A percentile compares a stretch with the other conserved stretches of the same genome.
These are phyloP conservation scores for Microplitis demolitor DNA, from an alignment of 1,140 invertebrate species.

Conservation along the genomic window DNA sequence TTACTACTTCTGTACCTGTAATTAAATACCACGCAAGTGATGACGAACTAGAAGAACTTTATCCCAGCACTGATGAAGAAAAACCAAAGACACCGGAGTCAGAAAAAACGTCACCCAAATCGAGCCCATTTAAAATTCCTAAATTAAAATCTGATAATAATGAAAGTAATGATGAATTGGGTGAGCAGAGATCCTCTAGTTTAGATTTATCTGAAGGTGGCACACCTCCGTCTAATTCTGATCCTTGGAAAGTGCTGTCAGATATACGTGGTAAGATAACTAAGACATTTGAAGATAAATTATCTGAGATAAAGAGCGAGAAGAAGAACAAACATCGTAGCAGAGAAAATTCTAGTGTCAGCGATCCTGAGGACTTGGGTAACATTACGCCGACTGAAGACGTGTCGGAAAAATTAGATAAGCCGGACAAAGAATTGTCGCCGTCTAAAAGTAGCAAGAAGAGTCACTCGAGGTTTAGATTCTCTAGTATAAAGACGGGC, in stretches of 20 bases:
- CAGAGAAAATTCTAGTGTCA: constrained; percentile 64
- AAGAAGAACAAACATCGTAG: constrained; percentile 51
- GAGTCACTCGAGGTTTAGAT: constrained; percentile 48
- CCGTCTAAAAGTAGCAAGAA: constrained; percentile 28
- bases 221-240: constrained; percentile 60
- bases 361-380: constrained; percentile 65
- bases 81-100: constrained; percentile 61
- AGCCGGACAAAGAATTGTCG: constrained; percentile 41
- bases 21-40: constrained; percentile 75
- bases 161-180: constrained; percentile 39
- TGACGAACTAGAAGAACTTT: constrained; percentile 73
- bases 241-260: constrained; percentile 64
- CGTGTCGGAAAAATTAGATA: constrained; percentile 33
- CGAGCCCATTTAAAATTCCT: constrained; percentile 41
- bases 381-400: constrained; percentile 52
- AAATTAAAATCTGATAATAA: constrained; percentile 39
- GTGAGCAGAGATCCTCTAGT: constrained; percentile 57
- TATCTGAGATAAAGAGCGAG: constrained; percentile 65
- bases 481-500: constrained; percentile 53
- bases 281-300: constrained; percentile 70
- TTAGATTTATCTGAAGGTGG: constrained; percentile 56
- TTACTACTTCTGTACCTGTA: constrained; percentile 67
- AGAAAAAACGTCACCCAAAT: constrained; percentile 47
- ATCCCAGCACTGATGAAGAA: constrained; percentile 66
- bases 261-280: constrained; percentile 67